Base-by-base conservation (phyloP, 2,113 vertebrate genomes). In the Abramis brama region DNA sequence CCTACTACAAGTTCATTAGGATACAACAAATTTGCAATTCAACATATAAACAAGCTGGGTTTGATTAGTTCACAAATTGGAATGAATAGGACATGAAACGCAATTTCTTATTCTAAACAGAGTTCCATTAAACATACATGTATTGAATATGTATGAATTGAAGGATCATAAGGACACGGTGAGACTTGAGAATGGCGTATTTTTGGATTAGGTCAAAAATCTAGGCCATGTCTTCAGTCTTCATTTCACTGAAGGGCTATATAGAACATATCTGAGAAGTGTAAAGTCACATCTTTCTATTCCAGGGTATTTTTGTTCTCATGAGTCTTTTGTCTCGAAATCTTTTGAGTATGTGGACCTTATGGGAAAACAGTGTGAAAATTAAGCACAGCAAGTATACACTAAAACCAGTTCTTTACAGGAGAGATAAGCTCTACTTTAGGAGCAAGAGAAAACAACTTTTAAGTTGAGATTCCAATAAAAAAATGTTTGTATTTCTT, bases 1-100 rank as follows among this genome's bases (percentile, higher is more conserved):
- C n/a, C n/a, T n/a, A n/a, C n/a, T n/a, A n/a, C n/a, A n/a, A n/a
- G 75, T 79, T 87, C 81, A 84, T 80, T 73, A 82, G 59, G 66
- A 86, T 50, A 84, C 52, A 79, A 78, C 30, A 81, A 11, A 84
- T 74, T 85, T 64, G 64, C 55, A 80, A 85, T 73, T 80, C 68
- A 84, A 71, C 39, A 30, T 27, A 82, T 66, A 25, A 73, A 73
- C 64, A 70, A 82, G 47, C 81, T 57, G 47, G 64, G 11, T 83
- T 83, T 59, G 50, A 83, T 83, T 83, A 43, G 66, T 39, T 73
- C 27, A 86, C 79, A 76, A 81, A 75, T 77, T 83, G 55, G 74
- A 83, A 82, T 66, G 39, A 86, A 82, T 59, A 62, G 62, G 79
- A 85, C 79, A 86, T 86, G 33, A 86, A 86, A 66, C 23, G 21